Base-by-base conservation (phyloP, 2,888 invertebrate genomes). In the Plusia festucae region DNA sequence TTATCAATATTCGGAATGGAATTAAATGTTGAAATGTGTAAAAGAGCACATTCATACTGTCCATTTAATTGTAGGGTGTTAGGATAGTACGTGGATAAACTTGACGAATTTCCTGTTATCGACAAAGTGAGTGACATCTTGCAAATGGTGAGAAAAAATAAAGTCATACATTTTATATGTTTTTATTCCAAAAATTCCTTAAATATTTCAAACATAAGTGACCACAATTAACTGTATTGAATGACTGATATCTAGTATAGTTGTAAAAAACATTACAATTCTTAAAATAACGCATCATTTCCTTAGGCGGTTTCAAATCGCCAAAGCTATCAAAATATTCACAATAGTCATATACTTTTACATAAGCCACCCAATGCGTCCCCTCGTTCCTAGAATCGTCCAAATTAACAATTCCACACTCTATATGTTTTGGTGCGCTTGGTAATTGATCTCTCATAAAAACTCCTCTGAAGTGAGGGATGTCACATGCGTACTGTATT, bases 301-400 rank as follows among this genome's bases (percentile, higher is more conserved):
- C 32, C 32, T 34, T 34, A 34, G 32, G 13, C 1, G 32, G 27
- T 27, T 27, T 27, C 7, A 27, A 27, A 27, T 27, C 27, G 7
- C 27, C 27, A 27, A 27, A 27, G 1, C 32, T 34, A 34, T 34
- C 32, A 34, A 34, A 34, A 34, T 34, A 34, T 34, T 34, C 32
- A 44, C 68, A 32, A 40, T 77, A 32, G 53, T 82, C 65, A 27
- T 70, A 68, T 6, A 75, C 62, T 79, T 89, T 88, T 32, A 67
- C 77, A 70, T 87, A 88, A 53, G 85, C 81, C 76, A 86, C 81
- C 88, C 89, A 86, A 76, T 90, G 88, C 24, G 87, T 86, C 8
- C 88, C 87, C 30, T 54, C n/a, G 16, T 67, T 69, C 20, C 44
- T 52, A n/a, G 67, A 59, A 72, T 85, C 85, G 16, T 44, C 44